Evolutionary conservation across 2,113 vertebrate genomes (phyloP).

Genomic region (Piaya cayana): DNA sequence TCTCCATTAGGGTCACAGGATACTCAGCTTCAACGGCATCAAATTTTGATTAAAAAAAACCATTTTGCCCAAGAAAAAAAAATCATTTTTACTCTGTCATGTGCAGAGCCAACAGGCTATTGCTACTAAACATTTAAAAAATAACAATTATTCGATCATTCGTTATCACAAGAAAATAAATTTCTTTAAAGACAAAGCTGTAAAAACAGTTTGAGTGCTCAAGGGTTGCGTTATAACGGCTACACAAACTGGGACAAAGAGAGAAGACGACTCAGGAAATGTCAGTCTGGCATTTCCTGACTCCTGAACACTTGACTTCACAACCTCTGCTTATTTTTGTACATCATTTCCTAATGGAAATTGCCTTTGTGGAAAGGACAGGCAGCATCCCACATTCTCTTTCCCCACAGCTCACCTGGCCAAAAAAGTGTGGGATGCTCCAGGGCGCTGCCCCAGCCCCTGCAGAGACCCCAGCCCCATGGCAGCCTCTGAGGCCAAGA

Average conservation of each 20-base stretch:
- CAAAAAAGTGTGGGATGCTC: neutral
- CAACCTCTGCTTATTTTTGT: neutral
- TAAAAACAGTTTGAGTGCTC: neutral
- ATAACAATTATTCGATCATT: neutral
- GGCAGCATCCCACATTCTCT: neutral
- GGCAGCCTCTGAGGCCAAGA: neutral
- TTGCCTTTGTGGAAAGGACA: neutral
- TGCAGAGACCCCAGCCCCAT: neutral
- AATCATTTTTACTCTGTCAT: neutral
- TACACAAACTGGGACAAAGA: neutral
- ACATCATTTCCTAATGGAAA: neutral
- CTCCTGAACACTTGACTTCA: slow-evolving; percentile 14
- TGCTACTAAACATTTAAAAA: neutral
- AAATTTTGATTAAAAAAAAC: neutral
- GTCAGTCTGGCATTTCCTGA: slow-evolving; percentile 46
- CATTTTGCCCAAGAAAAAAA: neutral
- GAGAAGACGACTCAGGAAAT: slow-evolving; percentile 19
- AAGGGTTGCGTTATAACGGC: slow-evolving; percentile 33
- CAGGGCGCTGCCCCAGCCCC: rapidly evolving
- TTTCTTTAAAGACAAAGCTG: neutral
- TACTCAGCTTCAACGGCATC: neutral
- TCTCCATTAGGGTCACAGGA: neutral
- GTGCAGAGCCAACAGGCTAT: neutral
- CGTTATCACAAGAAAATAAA: neutral
- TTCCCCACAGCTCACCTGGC: neutral